Evolutionary conservation across 2,113 vertebrate genomes (phyloP).

Genomic region (Protobothrops mucrosquamatus): DNA sequence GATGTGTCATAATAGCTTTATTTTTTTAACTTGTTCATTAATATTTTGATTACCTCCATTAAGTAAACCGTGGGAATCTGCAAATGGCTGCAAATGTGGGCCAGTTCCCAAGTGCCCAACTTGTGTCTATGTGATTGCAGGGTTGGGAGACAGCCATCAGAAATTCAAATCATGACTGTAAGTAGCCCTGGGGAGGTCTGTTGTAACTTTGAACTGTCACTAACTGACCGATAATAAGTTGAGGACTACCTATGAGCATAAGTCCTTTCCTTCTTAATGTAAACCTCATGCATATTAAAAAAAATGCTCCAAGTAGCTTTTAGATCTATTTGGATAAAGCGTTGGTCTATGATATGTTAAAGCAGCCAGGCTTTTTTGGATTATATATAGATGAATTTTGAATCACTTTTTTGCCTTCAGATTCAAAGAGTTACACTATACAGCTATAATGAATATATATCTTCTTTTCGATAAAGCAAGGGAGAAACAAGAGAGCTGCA

Average conservation of each 20-base stretch:
- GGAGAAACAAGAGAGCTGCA: fast-evolving
- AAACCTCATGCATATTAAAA: neutral
- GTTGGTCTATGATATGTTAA: neutral
- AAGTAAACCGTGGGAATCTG: neutral
- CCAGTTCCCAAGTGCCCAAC: neutral
- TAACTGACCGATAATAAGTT: neutral
- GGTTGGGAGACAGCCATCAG: neutral
- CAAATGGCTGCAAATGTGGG: neutral
- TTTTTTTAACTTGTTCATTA: neutral
- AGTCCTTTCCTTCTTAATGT: neutral
- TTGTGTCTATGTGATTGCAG: neutral
- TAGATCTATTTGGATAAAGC: neutral
- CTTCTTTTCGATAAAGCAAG: neutral
- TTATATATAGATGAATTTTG: neutral
- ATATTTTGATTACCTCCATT: neutral
- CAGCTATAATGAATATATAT: neutral
- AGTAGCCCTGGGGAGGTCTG: neutral
- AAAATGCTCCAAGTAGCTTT: neutral
- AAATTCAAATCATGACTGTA: neutral
- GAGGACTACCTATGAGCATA: neutral
- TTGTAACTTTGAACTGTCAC: neutral
- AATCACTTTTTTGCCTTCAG: neutral
- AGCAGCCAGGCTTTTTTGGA: neutral
- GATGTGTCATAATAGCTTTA: neutral
- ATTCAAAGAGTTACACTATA: neutral